Percentiles rank a stretch among this genome's conserved stretches.
Conservation (phyloP, 2,888 invertebrate species). For the Hipparchia semele region DNA sequence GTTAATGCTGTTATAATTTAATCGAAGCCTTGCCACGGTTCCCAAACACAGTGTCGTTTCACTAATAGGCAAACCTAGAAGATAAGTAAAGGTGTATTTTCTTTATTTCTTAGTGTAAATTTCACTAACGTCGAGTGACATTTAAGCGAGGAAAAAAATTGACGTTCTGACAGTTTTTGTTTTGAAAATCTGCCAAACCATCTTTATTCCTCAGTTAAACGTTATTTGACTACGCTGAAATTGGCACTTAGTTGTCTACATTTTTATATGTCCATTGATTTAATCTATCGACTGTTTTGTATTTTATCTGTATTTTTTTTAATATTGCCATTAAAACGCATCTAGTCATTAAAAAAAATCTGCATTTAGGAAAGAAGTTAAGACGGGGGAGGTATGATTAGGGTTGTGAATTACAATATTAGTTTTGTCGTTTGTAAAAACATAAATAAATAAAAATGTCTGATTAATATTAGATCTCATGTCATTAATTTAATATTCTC, state of each 20-base stretch:
- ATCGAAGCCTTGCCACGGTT: constrained; percentile 56
- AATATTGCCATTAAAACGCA: constrained; percentile 70
- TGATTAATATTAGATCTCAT: constrained; percentile 73
- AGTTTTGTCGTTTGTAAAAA: constrained; percentile 59
- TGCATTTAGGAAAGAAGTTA: constrained; percentile 63
- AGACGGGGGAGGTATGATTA: constrained; percentile 65
- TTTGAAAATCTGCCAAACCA: no score
- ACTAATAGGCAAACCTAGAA: constrained; percentile 37
- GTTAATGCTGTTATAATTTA: constrained; percentile 46
- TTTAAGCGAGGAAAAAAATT: no score
- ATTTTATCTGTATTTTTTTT: constrained; percentile 43
- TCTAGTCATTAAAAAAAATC: constrained; percentile 48
- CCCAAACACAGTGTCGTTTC: constrained; percentile 25
- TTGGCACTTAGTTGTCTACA: constrained; percentile 26
- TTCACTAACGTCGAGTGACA: no score
- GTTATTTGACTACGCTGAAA: no score
- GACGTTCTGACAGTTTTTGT: no score
- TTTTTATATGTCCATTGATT: constrained; percentile 34
- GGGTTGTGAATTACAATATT: constrained; percentile 81
- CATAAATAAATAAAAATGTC: constrained; percentile 52
- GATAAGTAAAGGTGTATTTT: constrained; percentile 48
- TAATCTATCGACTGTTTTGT: constrained; percentile 40
- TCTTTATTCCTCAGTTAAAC: not conserved
- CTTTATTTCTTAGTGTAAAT: constrained; percentile 27
- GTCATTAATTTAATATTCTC: constrained; percentile 56